Evolutionary conservation across 2,113 vertebrate genomes (phyloP).

Genomic region (Dromaius novaehollandiae): DNA sequence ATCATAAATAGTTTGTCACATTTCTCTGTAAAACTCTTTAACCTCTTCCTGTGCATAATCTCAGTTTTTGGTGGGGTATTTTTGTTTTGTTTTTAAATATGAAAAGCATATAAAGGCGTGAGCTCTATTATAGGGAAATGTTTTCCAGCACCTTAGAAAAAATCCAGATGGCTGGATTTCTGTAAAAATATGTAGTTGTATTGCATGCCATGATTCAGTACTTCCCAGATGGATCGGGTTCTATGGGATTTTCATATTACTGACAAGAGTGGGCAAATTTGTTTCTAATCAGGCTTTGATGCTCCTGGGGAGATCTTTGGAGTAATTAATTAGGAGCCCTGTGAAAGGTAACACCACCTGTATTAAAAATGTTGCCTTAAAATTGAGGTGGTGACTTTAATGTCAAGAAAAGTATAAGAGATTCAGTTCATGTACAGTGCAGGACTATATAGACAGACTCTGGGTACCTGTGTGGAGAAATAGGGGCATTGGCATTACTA

Average conservation of each 20-base stretch:
- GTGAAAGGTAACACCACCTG: neutral
- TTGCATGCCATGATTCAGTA: neutral
- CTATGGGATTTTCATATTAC: neutral
- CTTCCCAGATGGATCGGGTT: neutral
- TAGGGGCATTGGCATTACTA: neutral
- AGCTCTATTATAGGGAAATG: neutral
- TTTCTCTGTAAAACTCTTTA: neutral
- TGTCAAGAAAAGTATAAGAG: neutral
- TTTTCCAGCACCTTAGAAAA: neutral
- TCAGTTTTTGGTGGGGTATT: neutral
- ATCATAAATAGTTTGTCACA: neutral
- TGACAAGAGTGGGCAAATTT: neutral
- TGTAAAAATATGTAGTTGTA: slow-evolving; percentile 23
- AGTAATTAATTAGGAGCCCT: neutral
- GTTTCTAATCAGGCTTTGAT: neutral
- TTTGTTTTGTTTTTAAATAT: neutral
- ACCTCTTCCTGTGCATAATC: neutral
- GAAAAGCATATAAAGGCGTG: neutral
- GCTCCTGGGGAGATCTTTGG: neutral
- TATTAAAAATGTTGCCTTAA: neutral
- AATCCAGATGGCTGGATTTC: neutral
- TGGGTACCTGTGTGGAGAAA: neutral
- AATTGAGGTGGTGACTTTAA: neutral
- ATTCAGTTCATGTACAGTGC: neutral
- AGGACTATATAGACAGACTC: neutral